A percentile compares a stretch with the other conserved stretches of the same genome.
phyloP scores from a whole-genome alignment of 2,113 vertebrate species.

The Sigmodon hispidus region DNA sequence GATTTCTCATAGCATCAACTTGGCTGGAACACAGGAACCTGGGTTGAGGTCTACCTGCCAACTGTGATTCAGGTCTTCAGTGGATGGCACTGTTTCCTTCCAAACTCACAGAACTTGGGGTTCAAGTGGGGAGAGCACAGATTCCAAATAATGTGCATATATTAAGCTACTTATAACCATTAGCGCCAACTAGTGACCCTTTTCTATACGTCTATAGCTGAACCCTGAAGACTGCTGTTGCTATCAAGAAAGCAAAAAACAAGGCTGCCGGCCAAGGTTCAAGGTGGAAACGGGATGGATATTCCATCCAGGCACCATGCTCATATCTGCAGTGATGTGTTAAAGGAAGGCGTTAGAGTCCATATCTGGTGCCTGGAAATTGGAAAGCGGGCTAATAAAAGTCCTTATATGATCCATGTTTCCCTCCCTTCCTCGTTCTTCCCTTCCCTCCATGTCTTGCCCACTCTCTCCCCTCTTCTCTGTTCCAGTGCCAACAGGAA shows the following conservation, averaged over 20 bases:
- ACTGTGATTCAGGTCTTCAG: rapidly evolving
- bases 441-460: rapidly evolving
- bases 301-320: neutral
- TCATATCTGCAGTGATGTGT: neutral
- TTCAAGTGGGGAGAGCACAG: no score
- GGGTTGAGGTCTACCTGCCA: rapidly evolving
- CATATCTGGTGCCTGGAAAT: neutral
- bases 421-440: neutral
- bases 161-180: neutral
- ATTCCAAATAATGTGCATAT: neutral
- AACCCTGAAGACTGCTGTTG: neutral
- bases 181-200: neutral
- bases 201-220: neutral
- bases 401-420: neutral
- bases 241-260: neutral
- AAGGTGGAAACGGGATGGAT: neutral
- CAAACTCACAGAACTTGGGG: neutral
- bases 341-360: neutral
- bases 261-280: neutral
- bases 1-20: no score
- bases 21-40: neutral
- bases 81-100: neutral
- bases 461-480: neutral
- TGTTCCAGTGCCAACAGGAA: neutral
- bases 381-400: conserved; percentile 31